Percentiles rank a stretch among this genome's conserved stretches.
phyloP scores from a whole-genome alignment of 2,888 invertebrate genomes.

The Pegoplata infirma region DNA sequence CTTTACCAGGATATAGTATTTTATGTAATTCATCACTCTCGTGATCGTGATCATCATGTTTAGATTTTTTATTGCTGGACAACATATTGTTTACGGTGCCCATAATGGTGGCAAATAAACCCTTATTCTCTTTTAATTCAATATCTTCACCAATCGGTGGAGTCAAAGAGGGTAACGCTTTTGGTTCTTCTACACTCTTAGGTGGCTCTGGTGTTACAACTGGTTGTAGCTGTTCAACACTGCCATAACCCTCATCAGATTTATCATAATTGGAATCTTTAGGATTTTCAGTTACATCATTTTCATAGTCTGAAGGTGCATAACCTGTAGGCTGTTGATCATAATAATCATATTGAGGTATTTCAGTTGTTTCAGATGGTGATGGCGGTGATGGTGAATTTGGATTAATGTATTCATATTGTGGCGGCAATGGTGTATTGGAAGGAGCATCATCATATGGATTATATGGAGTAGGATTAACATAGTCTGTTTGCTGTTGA shows the following conservation, averaged over 20 bases:
- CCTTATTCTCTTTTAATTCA: conserved; percentile 64
- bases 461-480: conserved; percentile 24
- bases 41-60: conserved; percentile 24
- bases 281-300: conserved; percentile 5
- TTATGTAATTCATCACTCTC: conserved; percentile 68
- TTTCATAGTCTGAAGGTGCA: conserved; percentile 5
- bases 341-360: conserved; percentile 15
- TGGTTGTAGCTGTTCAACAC: conserved; percentile 31
- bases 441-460: conserved; percentile 6
- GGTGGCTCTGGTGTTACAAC: conserved; percentile 60
- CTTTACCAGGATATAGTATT: conserved; percentile 68
- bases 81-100: conserved; percentile 74
- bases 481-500: conserved; percentile 25
- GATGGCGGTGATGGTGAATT: not conserved
- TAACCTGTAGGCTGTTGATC: conserved; percentile 4
- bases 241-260: conserved; percentile 7
- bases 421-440: conserved; percentile 15
- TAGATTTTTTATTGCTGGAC: conserved; percentile 63
- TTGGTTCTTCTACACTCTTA: conserved; percentile 3
- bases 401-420: conserved; percentile 16
- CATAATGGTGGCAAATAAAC: conserved; percentile 74
- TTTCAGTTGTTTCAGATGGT: conserved; percentile 4
- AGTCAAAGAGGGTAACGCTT: conserved; percentile 20
- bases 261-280: conserved; percentile 28
- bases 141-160: conserved; percentile 52